Evolutionary conservation across 2,113 vertebrate genomes (phyloP), one percentile per base, ranked within the genome.

Genomic region (Ariopsis seemanni): DNA sequence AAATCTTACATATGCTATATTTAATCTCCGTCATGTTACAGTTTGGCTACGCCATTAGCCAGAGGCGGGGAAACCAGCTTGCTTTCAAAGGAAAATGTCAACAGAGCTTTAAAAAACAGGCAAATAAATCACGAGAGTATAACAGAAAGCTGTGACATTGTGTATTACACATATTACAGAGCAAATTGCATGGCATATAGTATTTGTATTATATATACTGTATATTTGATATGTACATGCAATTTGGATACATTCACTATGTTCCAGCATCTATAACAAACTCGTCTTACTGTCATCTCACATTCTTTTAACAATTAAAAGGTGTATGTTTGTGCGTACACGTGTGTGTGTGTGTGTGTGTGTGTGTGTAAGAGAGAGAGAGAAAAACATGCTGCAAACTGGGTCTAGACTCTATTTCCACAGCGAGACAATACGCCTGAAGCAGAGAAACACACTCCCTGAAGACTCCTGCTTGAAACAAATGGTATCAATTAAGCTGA

Each of bases 371-470:
- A 7, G 65, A 12, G 53, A 55, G 8, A 55, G 53, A 53, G 52
- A 53, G 52, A 53, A 9, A 74, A 84, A 57, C 9, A 75, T 30
- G 14, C 30, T 8, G 27, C 10, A 82, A 90, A 78, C 58, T 84
- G 69, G 67, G 89, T 87, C 83, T 87, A 42, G 48, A 7, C 78
- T 86, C 10, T 57, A 50, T 82, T 58, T 55, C 27, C 60, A 22
- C 63, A 79, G 30, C 57, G 34, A 67, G 69, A 78, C 18, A 27
- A 67, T 62, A 82, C 25, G 85, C 58, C 69, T 82, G 82, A 85
- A 85, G 67, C 85, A 85, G 82, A 74, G 34, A 86, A 80, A 77
- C 55, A 60, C 74, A 57, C 20, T 77, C 79, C 87, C 89, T 15
- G 18, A 71, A 65, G 90, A 53, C 25, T 77, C 55, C 69, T 48